These are phyloP conservation scores for Nothocercus nigrocapillus DNA, from an alignment of 2,113 vertebrate genomes.

Conservation along the genomic window DNA sequence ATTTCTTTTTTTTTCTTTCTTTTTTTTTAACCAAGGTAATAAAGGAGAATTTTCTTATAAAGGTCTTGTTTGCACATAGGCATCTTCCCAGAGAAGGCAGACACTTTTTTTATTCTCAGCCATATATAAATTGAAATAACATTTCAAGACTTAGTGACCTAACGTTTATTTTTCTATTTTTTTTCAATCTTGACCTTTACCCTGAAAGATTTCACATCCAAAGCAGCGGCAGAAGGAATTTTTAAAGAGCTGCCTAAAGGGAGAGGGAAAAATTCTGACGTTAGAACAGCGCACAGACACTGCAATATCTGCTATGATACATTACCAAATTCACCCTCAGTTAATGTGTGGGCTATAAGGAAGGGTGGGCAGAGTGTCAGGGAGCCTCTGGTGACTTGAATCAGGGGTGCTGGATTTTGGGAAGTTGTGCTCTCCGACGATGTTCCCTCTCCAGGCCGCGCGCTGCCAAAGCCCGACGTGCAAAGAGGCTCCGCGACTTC, in stretches of 20 bases:
- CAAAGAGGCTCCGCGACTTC: neutral
- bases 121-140: conserved; percentile 37
- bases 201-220: neutral
- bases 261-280: neutral
- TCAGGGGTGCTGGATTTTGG: neutral
- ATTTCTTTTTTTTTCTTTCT: neutral
- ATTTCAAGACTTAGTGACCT: conserved; percentile 37
- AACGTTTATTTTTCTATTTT: neutral
- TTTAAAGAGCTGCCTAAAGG: neutral
- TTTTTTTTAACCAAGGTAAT: conserved; percentile 18
- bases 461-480: neutral
- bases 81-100: conserved; percentile 45
- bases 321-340: neutral
- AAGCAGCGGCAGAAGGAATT: conserved; percentile 8
- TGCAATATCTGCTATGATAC: accelerated
- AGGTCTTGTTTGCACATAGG: conserved; percentile 47
- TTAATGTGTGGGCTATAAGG: neutral
- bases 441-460: neutral
- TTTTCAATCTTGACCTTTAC: neutral
- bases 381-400: neutral
- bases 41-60: conserved; percentile 56
- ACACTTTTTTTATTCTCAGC: conserved; percentile 26
- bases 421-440: accelerated
- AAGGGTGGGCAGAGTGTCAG: neutral
- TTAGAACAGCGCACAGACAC: neutral